phyloP scores from a whole-genome alignment of 2,888 invertebrate genomes.

The Hypsopygia costalis region DNA sequence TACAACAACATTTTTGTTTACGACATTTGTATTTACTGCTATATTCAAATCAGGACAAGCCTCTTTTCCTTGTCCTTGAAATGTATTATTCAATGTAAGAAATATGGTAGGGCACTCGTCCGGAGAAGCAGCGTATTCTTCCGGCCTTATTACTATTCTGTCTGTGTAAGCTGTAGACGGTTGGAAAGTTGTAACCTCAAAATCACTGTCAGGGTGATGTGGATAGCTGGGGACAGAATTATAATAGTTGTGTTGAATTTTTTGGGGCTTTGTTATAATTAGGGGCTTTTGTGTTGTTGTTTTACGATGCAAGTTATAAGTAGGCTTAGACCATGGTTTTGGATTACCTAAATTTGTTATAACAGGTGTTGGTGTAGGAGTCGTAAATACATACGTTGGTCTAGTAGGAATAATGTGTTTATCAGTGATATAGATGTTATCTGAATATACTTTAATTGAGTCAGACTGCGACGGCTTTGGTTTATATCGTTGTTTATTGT shows the following conservation, averaged over 20 bases:
- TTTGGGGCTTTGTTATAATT: constrained; percentile 44
- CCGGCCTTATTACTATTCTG: constrained; percentile 68
- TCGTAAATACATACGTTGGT: constrained; percentile 52
- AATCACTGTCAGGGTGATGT: constrained; percentile 39
- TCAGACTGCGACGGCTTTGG: constrained; percentile 46
- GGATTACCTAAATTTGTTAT: constrained; percentile 71
- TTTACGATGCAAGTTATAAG: constrained; percentile 23
- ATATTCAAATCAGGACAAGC: constrained; percentile 86
- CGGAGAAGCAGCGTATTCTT: constrained; percentile 63
- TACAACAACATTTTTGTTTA: constrained; percentile 78
- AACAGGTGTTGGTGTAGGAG: constrained; percentile 56
- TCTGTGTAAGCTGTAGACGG: constrained; percentile 62
- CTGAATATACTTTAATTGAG: constrained; percentile 47
- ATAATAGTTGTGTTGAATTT: constrained; percentile 49
- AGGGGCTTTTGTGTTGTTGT: constrained; percentile 52
- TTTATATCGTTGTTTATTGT: constrained; percentile 34
- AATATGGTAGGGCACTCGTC: constrained; percentile 80
- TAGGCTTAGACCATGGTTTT: constrained; percentile 41
- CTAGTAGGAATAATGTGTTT: constrained; percentile 25
- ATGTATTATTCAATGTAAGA: constrained; percentile 75
- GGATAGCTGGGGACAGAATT: constrained; percentile 44
- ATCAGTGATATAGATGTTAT: constrained; percentile 51
- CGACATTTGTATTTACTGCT: constrained; percentile 84
- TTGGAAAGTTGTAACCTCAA: constrained; percentile 66
- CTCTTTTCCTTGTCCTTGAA: constrained; percentile 80